These are phyloP conservation scores for Nomada ferruginata DNA, from an alignment of 2,888 invertebrate genomes.

Conservation along the genomic window DNA sequence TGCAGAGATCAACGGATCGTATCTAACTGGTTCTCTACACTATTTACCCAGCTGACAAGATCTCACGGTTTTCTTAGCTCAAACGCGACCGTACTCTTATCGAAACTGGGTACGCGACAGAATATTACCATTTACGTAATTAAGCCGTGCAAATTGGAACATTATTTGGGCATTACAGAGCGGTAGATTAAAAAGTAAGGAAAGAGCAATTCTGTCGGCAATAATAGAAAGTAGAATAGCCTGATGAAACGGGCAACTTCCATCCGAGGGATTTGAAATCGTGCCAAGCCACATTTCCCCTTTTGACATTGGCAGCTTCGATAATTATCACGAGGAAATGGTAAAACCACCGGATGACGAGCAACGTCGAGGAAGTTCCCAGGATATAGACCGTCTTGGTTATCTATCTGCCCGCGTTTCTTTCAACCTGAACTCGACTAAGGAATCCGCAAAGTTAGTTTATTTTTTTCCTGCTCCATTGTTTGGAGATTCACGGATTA, in stretches of 20 bases:
- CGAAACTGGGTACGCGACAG: neutral
- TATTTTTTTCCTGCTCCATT: constrained; percentile 37
- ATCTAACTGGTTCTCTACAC: neutral
- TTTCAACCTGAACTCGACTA: constrained; percentile 11
- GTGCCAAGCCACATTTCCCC: constrained; percentile 21
- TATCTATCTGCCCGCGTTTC: constrained; percentile 29
- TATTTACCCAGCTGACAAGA: constrained; percentile 48
- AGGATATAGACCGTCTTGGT: constrained; percentile 25
- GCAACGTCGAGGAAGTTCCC: constrained; percentile 45
- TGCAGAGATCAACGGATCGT: neutral
- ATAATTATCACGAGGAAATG: constrained; percentile 63
- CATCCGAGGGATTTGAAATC: constrained; percentile 40
- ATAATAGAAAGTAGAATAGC: neutral
- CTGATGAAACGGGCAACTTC: neutral
- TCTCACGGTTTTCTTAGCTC: constrained; percentile 6
- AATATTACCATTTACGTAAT: constrained; percentile 10
- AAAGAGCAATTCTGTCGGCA: neutral
- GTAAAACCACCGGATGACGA: constrained; percentile 37
- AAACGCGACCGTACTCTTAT: constrained; percentile 2
- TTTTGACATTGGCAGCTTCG: constrained; percentile 30
- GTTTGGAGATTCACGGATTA: constrained; percentile 53
- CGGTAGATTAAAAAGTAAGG: neutral
- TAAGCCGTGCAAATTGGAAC: neutral
- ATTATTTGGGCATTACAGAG: neutral
- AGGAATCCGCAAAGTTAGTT: constrained; percentile 31